These are phyloP conservation scores for Nibea albiflora DNA, from an alignment of 2,113 vertebrate genomes.

Conservation along the genomic window DNA sequence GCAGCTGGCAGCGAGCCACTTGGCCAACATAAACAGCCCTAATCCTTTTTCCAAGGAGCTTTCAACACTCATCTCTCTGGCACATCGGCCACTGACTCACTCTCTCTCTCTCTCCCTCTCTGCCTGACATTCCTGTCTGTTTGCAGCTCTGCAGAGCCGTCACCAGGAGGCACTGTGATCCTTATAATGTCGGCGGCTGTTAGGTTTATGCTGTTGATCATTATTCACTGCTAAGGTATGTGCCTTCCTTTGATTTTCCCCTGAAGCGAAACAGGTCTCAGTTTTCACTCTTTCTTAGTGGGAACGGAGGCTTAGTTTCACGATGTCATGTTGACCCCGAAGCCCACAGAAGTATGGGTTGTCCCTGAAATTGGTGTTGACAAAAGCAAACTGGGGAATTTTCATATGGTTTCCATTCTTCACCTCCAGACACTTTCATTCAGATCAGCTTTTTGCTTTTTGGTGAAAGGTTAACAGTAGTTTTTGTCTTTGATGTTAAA, in stretches of 20 bases:
- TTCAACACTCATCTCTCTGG: slow-evolving; percentile 84
- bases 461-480: slow-evolving; percentile 8
- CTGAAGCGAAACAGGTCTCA: slow-evolving; percentile 80
- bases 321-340: slow-evolving; percentile 69
- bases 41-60: slow-evolving; percentile 86
- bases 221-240: slow-evolving; percentile 84
- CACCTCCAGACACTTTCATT: not conserved
- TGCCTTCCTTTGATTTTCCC: slow-evolving; percentile 80
- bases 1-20: slow-evolving; percentile 81
- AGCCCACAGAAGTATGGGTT: slow-evolving; percentile 35
- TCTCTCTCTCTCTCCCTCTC: slow-evolving; percentile 29
- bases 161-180: slow-evolving; percentile 79
- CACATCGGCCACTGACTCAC: slow-evolving; percentile 75
- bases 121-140: slow-evolving; percentile 46
- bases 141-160: slow-evolving; percentile 8
- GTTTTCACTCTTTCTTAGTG: slow-evolving; percentile 77
- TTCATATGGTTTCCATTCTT: slow-evolving; percentile 29
- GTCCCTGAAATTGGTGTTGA: slow-evolving; percentile 25
- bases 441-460: slow-evolving; percentile 7
- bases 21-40: slow-evolving; percentile 83
- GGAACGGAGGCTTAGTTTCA: slow-evolving; percentile 69
- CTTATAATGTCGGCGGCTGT: slow-evolving; percentile 29
- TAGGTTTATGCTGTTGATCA: slow-evolving; percentile 64
- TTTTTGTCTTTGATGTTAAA: not conserved
- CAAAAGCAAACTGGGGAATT: slow-evolving; percentile 27